Evolutionary conservation across 1,140 invertebrate genomes (phyloP), one percentile per base, ranked within the genome.

Genomic region (Leptopilina boulardi): DNA sequence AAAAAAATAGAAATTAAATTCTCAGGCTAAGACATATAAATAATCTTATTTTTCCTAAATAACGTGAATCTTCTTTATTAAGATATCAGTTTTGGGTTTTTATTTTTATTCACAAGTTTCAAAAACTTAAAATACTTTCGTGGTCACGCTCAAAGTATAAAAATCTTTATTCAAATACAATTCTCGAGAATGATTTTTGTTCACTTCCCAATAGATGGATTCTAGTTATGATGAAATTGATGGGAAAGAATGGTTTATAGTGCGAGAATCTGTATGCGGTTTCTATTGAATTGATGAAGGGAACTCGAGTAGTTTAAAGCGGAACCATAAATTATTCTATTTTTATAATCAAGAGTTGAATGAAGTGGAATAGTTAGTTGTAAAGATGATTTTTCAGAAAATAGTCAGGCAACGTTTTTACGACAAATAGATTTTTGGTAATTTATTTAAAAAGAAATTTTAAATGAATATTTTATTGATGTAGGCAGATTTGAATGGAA

Each of bases 21-120:
- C n/a, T n/a, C n/a, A n/a, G n/a, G n/a, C n/a, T n/a, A n/a, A n/a
- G n/a, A n/a, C n/a, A n/a, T n/a, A n/a, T n/a, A n/a, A n/a, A n/a
- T n/a, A n/a, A 9, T 38, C 34, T 38, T 9, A 38, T 38, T 75
- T 78, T 72, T 70, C 51, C 70, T 23, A 11, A 56, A 18, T n/a
- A 71, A 54, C 51, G 41, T 13, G 59, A 66, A 56, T 30, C 23
- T 76, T 47, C 38, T 21, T 74, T n/a, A 74, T 41, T 11, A 56
- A 19, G 5, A 4, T 18, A 6, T 18, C n/a, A 5, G 19, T 18
- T 18, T n/a, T 1, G 8, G 13, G 5, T 15, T 54, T n/a, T 54
- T 18, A 54, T 9, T 54, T 54, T 54, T n/a, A 54, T 54, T 54
- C 47, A 19, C 18, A 19, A 54, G 47, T 54, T 54, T 54, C 0